Percentiles rank a stretch among this genome's conserved stretches.
Conservation (phyloP, 2,888 invertebrate species). For the Drosophila neonasuta region DNA sequence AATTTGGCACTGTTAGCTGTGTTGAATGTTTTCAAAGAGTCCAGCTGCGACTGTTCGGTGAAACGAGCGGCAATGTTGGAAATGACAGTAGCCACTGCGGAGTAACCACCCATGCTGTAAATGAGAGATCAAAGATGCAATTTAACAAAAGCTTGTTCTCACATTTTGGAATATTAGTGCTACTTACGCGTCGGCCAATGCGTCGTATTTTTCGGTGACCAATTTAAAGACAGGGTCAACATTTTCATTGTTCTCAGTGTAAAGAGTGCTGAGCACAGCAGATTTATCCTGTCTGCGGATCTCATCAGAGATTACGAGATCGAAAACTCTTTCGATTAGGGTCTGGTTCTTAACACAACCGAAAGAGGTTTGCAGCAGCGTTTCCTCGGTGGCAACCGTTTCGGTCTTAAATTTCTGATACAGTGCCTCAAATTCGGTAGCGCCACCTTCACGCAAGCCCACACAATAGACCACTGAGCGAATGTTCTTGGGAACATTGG, state of each 20-base stretch:
- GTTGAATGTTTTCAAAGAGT: constrained; percentile 69
- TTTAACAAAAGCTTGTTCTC: not conserved
- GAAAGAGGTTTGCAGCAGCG: constrained; percentile 85
- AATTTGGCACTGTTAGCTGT: constrained; percentile 64
- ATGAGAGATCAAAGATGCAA: constrained; percentile 1
- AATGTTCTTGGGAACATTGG: constrained; percentile 84
- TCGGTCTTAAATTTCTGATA: constrained; percentile 85
- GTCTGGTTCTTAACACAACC: constrained; percentile 85
- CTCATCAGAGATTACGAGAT: constrained; percentile 82
- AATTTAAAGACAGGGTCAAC: constrained; percentile 84
- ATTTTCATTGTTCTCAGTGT: constrained; percentile 84
- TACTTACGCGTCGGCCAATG: constrained; percentile 76
- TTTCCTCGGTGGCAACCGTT: constrained; percentile 87
- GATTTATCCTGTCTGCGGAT: constrained; percentile 81
- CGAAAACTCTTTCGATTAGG: constrained; percentile 83
- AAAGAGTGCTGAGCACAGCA: constrained; percentile 82
- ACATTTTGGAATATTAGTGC: not conserved
- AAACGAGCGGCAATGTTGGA: constrained; percentile 79
- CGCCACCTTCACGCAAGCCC: constrained; percentile 86
- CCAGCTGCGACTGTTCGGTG: constrained; percentile 72
- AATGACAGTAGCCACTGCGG: constrained; percentile 77
- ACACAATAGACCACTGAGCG: constrained; percentile 89
- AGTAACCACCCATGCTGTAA: constrained; percentile 75
- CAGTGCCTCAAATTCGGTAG: constrained; percentile 86
- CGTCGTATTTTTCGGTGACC: constrained; percentile 74